Conservation (phyloP, 1,140 invertebrate species). For the Caenorhabditis elegans region DNA sequence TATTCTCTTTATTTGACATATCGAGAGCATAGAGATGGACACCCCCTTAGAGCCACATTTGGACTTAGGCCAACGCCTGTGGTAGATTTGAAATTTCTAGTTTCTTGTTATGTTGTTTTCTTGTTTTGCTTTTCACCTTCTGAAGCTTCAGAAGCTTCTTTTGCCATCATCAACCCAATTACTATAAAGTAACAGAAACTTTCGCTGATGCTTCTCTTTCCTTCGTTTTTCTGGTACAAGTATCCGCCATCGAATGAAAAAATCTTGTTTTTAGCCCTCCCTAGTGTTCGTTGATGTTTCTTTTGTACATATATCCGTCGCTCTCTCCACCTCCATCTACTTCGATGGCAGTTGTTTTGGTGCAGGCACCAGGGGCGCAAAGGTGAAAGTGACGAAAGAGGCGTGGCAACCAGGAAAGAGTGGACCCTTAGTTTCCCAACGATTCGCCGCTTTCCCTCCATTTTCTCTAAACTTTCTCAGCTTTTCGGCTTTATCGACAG, state of each 20-base stretch:
- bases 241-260: neutral
- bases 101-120: too few relatives aligned
- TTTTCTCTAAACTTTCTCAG: slow-evolving; percentile 14
- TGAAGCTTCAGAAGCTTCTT: neutral
- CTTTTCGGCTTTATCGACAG: neutral
- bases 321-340: neutral
- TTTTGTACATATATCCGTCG: neutral
- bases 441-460: neutral
- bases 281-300: slow-evolving; percentile 3
- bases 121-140: neutral
- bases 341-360: neutral
- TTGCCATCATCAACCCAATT: slow-evolving; percentile 19
- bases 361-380: neutral
- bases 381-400: slow-evolving; percentile 19
- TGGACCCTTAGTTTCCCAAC: neutral
- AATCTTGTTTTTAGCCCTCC: slow-evolving; percentile 12
- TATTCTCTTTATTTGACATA: slow-evolving; percentile 31
- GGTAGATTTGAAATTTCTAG: too few relatives aligned
- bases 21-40: neutral
- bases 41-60: neutral
- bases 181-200: slow-evolving; percentile 33
- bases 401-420: neutral
- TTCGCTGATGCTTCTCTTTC: neutral
- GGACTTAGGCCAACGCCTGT: too few relatives aligned
- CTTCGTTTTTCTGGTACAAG: neutral